Conservation (phyloP, 2,113 vertebrate genomes). For the Gambusia affinis region DNA sequence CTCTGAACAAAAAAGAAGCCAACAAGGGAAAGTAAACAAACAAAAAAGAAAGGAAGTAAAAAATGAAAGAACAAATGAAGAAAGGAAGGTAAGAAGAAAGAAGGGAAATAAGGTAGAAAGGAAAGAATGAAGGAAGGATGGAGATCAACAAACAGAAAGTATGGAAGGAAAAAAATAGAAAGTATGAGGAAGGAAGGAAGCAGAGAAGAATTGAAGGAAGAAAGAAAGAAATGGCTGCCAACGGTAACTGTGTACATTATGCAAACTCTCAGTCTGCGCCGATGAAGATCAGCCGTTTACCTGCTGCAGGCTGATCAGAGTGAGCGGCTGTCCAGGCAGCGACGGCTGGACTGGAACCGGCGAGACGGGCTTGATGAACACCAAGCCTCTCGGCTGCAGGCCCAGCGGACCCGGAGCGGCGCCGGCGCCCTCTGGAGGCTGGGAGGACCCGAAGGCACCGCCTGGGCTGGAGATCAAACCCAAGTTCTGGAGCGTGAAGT, state of each 20-base stretch:
- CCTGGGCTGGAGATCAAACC: constrained; percentile 83
- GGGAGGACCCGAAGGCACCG: constrained; percentile 24
- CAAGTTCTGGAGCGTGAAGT: constrained; percentile 92
- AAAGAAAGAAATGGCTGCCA: too few relatives aligned
- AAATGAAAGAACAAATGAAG: too few relatives aligned
- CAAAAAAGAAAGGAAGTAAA: too few relatives aligned
- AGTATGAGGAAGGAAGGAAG: too few relatives aligned
- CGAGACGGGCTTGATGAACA: constrained; percentile 76
- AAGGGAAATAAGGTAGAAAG: too few relatives aligned
- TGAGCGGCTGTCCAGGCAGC: constrained; percentile 59
- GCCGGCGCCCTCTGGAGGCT: constrained; percentile 65
- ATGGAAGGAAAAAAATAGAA: too few relatives aligned
- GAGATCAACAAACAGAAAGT: too few relatives aligned
- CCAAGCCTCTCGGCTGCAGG: constrained; percentile 79
- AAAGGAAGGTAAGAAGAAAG: too few relatives aligned
- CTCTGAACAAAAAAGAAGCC: too few relatives aligned
- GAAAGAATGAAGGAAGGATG: too few relatives aligned
- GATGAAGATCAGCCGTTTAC: constrained; percentile 41
- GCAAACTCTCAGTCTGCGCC: background rate
- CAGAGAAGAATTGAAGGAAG: too few relatives aligned
- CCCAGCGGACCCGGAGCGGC: constrained; percentile 58
- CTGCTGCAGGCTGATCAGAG: constrained; percentile 77
- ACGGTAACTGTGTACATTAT: background rate
- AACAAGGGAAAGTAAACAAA: too few relatives aligned
- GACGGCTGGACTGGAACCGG: constrained; percentile 54